Evolutionary conservation across 2,888 invertebrate genomes (phyloP).

Genomic region (Phragmatobia fuliginosa): DNA sequence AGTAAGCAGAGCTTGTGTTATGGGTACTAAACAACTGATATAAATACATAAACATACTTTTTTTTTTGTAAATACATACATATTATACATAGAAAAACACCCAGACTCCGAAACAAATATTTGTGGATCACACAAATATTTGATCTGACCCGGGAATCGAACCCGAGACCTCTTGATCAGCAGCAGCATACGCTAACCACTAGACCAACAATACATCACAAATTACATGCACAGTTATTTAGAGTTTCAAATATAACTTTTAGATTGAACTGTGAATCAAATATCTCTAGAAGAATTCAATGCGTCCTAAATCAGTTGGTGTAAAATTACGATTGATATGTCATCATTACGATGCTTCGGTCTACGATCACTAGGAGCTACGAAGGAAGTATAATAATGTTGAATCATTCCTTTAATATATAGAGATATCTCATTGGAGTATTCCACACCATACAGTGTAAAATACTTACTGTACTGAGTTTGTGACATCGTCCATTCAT

Average conservation of each 20-base stretch:
- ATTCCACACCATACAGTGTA: not conserved
- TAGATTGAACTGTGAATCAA: conserved; percentile 23
- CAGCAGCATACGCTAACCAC: too few relatives aligned
- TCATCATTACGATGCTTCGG: conserved; percentile 22
- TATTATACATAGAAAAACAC: too few relatives aligned
- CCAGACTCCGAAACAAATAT: too few relatives aligned
- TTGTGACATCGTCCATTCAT: not conserved
- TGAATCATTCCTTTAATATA: not conserved
- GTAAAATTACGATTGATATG: conserved; percentile 41
- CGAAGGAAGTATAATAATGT: conserved; percentile 19
- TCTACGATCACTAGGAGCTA: conserved; percentile 29
- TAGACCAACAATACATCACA: too few relatives aligned
- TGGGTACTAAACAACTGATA: too few relatives aligned
- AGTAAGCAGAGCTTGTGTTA: too few relatives aligned
- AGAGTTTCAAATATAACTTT: not conserved
- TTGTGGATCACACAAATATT: too few relatives aligned
- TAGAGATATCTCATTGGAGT: not conserved
- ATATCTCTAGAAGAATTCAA: conserved; percentile 53
- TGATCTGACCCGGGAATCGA: too few relatives aligned
- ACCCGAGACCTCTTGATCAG: too few relatives aligned
- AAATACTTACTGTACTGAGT: not conserved
- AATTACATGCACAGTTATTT: too few relatives aligned
- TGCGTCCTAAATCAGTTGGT: conserved; percentile 53
- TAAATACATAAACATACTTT: too few relatives aligned
- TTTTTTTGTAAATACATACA: too few relatives aligned